Conservation (phyloP, 2,888 invertebrate genomes). For the Dusona sp. region DNA sequence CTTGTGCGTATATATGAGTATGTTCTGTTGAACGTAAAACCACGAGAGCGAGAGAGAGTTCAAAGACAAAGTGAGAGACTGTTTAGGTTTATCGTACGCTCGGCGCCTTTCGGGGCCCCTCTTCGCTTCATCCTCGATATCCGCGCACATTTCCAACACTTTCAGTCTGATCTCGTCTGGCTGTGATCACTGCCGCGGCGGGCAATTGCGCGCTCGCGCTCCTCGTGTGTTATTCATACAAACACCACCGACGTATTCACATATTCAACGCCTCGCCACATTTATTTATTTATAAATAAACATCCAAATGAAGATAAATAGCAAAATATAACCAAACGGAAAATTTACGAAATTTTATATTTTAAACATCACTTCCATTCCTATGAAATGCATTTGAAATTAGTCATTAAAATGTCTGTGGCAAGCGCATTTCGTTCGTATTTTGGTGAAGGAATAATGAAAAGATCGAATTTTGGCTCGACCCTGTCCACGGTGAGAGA, state of each 20-base stretch:
- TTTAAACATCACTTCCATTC: constrained; percentile 17
- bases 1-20: not conserved
- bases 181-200: constrained; percentile 56
- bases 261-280: not conserved
- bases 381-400: constrained; percentile 69
- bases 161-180: constrained; percentile 62
- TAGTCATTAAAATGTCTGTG: constrained; percentile 78
- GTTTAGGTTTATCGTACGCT: constrained; percentile 56
- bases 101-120: constrained; percentile 40
- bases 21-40: not conserved
- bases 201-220: constrained; percentile 38
- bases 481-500: constrained; percentile 80
- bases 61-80: constrained; percentile 17
- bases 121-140: constrained; percentile 14
- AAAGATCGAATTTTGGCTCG: constrained; percentile 79
- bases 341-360: not conserved
- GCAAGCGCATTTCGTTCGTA: constrained; percentile 79
- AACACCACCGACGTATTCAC: constrained; percentile 8
- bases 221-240: not conserved
- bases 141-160: constrained; percentile 25
- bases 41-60: not conserved
- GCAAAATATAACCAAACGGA: not conserved
- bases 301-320: not conserved
- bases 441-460: constrained; percentile 74
- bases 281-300: not conserved